Base-by-base conservation (phyloP, 2,797 vertebrate genomes). In the Melanotaenia parkinsoni region DNA sequence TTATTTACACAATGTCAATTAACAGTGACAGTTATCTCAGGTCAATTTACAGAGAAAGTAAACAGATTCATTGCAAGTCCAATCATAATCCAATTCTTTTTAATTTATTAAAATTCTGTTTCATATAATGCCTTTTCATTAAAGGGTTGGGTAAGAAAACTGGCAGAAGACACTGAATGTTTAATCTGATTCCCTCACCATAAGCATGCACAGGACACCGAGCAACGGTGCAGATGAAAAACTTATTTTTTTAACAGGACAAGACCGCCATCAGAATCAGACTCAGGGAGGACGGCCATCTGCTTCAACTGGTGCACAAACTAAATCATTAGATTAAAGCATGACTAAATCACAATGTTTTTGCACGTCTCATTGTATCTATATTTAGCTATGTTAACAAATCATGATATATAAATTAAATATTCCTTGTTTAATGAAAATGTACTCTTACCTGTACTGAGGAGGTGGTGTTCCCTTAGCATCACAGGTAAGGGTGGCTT, bases 401-500 rank as follows among this genome's bases (percentile, higher is more conserved):
- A 12, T 14, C 38, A 14, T 40, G 13, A 40, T 13, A 40, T 1
- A 40, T 10, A 12, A 40, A 40, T 30, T 0, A 30, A 30, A 30
- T 30, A 30, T 30, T 30, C 28, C 4, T 30, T 30, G 28, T 30
- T 30, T 30, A 30, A 30, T 30, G 28, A 30, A 47, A 47, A 9
- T 38, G 4, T 12, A 5, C 4, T 35, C 58, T 28, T 74, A 95
- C 95, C 94, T 95, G 89, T 95, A 95, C 76, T 95, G 93, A 64
- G 93, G 92, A 24, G 91, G 43, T 3, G 95, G 91, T 18, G 79
- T 84, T 72, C 94, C 94, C 76, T 93, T 95, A 10, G 94, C 93
- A 4, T 95, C 94, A 68, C 95, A 95, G 14, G 91, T 93, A 79
- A 95, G 81, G 9, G 94, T 95, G 4, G 93, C 94, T 79, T 95